Evolutionary conservation across 2,113 vertebrate genomes (phyloP).

Genomic region (Chlamydotis undulata): DNA sequence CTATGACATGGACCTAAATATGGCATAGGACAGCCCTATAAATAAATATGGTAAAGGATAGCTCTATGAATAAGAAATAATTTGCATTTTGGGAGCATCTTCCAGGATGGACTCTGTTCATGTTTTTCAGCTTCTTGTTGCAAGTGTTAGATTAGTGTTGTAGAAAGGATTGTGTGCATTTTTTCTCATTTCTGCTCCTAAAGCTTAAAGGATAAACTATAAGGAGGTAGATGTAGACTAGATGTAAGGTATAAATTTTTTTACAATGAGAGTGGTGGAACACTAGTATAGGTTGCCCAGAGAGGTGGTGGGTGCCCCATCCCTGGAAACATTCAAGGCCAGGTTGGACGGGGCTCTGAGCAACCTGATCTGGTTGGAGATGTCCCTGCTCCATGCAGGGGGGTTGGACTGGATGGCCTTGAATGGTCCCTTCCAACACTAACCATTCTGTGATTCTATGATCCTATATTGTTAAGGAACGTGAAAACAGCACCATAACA

Average conservation of each 20-base stretch:
- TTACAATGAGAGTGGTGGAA: too few species aligned
- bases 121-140: neutral
- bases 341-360: too few species aligned
- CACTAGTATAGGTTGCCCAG: too few species aligned
- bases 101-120: neutral
- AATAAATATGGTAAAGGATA: neutral
- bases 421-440: too few species aligned
- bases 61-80: neutral
- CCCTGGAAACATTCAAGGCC: too few species aligned
- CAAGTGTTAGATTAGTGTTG: neutral
- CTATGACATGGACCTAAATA: neutral
- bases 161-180: neutral
- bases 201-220: neutral
- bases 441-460: too few species aligned
- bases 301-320: too few species aligned
- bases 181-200: neutral
- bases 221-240: too few species aligned
- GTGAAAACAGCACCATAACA: neutral
- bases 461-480: neutral
- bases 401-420: too few species aligned
- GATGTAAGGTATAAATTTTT: too few species aligned
- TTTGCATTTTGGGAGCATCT: neutral
- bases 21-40: neutral
- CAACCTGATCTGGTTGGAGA: too few species aligned
- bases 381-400: too few species aligned